Percentiles rank a stretch among this genome's conserved stretches.
phyloP scores from a whole-genome alignment of 2,113 vertebrate genomes.

The Centropus bengalensis region DNA sequence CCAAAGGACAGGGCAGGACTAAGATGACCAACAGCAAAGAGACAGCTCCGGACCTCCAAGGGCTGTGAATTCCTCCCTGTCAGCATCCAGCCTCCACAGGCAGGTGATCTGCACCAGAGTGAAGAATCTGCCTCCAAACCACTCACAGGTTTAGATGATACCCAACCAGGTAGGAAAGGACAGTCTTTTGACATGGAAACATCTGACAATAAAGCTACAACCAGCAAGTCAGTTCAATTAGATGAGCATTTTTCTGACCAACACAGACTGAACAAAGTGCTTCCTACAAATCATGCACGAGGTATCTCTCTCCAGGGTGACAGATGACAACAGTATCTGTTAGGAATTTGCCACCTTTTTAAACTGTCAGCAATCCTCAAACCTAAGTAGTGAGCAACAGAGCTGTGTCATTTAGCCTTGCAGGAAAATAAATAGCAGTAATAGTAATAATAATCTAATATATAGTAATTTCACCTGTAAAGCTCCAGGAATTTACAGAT shows the following conservation, averaged over 20 bases:
- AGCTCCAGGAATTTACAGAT: not conserved
- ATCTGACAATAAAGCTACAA: not conserved
- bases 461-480: not conserved
- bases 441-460: not conserved
- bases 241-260: not conserved
- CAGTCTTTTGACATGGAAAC: not conserved
- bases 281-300: not conserved
- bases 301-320: not conserved
- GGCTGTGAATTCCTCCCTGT: not conserved
- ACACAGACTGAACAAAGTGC: not conserved
- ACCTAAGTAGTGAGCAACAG: not conserved
- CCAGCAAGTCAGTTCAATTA: not conserved
- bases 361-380: not conserved
- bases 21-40: too few species aligned
- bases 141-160: rapidly evolving
- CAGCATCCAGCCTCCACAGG: not conserved
- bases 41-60: not conserved
- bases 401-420: not conserved
- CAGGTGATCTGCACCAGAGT: not conserved
- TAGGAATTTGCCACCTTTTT: not conserved
- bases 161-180: not conserved
- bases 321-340: not conserved
- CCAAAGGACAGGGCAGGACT: not conserved
- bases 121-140: not conserved
- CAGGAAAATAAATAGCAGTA: not conserved